Base-by-base conservation (phyloP, 2,113 vertebrate genomes). In the Holacanthus passer region DNA sequence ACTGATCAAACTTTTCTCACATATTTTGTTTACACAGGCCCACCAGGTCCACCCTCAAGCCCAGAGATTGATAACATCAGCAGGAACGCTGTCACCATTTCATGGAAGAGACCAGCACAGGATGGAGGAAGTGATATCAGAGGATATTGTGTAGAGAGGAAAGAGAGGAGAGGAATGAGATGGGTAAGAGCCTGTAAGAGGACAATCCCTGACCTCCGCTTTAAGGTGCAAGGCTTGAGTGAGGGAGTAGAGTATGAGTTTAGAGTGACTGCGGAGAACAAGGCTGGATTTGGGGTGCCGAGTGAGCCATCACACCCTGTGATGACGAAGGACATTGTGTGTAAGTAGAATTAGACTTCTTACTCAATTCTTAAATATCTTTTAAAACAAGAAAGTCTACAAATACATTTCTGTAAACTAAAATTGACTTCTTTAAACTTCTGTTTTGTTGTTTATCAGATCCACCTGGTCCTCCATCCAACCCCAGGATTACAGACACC, bases 101-200 rank as follows among this genome's bases (percentile, higher is more conserved):
- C 95, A 31, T 99, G 98, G 98, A 99, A 96, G 91, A 98, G 98
- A 85, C 98, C 98, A 35, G 82, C 3, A 11, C 91, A 96, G 89
- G 98, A 99, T 71, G 98, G 98, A 7, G 98, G 98, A 94, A 97
- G 98, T 93, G 98, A 99, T 89, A 99, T 99, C 89, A 96, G 96
- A 91, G 98, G 97, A 43, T 99, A 99, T 80, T 90, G 96, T 63
- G 93, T 99, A 75, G 97, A 99, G 86, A 96, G 97, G 87, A 98
- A 97, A 94, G 98, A 99, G 90, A 99, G 93, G 94, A 99, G 93
- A 95, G 96, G 98, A 84, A 91, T 99, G 91, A 95, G 98, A 95
- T 99, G 98, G 98, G 96, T 99, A 79, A 96, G 98, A 95, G 98
- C 97, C 83, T 96, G 93, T 77, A 99, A 99, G 93, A 98, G 96